A percentile compares a stretch with the other conserved stretches of the same genome.
Evolutionary conservation across 2,888 invertebrate genomes (phyloP).

Genomic region (Tenthredo distinguenda): DNA sequence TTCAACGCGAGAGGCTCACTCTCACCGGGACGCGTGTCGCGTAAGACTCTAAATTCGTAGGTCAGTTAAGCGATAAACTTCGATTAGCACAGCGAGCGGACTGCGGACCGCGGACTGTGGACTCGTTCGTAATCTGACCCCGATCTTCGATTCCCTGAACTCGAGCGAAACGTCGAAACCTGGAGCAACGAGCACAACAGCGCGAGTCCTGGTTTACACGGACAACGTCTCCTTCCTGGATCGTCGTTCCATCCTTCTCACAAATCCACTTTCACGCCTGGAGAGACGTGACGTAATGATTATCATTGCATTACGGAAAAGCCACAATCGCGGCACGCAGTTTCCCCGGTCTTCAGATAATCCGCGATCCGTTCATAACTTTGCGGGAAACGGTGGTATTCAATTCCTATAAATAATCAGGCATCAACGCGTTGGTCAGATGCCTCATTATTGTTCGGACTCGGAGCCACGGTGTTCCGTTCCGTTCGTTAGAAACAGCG

Average conservation of each 20-base stretch:
- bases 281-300: neutral
- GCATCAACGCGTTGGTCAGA: neutral
- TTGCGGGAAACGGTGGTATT: neutral
- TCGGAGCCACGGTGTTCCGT: neutral
- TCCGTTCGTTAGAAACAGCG: slow-evolving; percentile 30
- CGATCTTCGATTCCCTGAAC: slow-evolving; percentile 27
- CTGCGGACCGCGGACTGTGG: slow-evolving; percentile 14
- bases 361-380: neutral
- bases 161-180: neutral
- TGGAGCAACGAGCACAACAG: neutral
- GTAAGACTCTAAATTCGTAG: neutral
- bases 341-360: neutral
- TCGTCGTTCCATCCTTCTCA: neutral
- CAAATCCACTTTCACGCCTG: slow-evolving; percentile 14
- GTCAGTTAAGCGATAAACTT: slow-evolving; percentile 35
- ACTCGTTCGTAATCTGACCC: slow-evolving; percentile 28
- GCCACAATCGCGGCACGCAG: neutral
- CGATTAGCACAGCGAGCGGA: neutral
- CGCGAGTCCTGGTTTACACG: neutral
- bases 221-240: neutral
- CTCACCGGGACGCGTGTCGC: neutral
- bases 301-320: neutral
- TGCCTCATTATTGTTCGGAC: too few relatives aligned
- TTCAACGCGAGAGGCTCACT: neutral
- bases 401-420: neutral